Evolutionary conservation across 2,888 invertebrate species (phyloP), one percentile per base, ranked within the genome.

Genomic region (Chrysolina oricalcia): DNA sequence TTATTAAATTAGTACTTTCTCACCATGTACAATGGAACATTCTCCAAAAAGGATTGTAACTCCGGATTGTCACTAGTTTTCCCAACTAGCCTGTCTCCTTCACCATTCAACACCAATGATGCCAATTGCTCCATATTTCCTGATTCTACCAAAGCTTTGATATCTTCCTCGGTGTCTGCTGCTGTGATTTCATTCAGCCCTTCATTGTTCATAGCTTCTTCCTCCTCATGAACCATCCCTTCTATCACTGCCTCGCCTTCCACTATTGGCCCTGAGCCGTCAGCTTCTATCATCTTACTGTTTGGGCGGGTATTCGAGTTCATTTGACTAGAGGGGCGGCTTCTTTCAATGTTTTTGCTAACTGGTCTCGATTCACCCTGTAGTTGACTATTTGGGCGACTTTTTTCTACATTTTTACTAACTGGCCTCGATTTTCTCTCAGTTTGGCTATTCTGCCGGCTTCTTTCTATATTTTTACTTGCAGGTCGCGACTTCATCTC

Each of bases 71-170:
- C 89, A 73, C 95, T 93, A 83, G 91, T 90, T 82, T 93, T 91
- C 73, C 95, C 92, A 84, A 94, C 88, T 83, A 96, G 89, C 89
- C 93, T 91, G 79, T 94, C 90, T 0, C 98, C 98, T 85, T 97
- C 95, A 4, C 98, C 98, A 83, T 95, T 95, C 23, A 98, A 90
- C 15, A 98, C 97, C 83, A 98, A 90, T 69, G 95, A 93, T 35
- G 98, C 98, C 84, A 98, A 90, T 89, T 96, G 94, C 87, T 97
- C 97, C 93, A 98, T 94, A 86, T 96, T 96, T 10, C 96, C 94
- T 79, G 91, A 90, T 82, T 92, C 92, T 69, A 95, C 92, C 81
- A 95, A 90, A 80, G 91, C 90, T 72, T 91, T 90, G 53, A 95
- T 91, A 17, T 91, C 90, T 81, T 94, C 94, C 50, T 83, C 83